phyloP scores from a whole-genome alignment of 1,140 invertebrate species.

The Pogonomyrmex barbatus region DNA sequence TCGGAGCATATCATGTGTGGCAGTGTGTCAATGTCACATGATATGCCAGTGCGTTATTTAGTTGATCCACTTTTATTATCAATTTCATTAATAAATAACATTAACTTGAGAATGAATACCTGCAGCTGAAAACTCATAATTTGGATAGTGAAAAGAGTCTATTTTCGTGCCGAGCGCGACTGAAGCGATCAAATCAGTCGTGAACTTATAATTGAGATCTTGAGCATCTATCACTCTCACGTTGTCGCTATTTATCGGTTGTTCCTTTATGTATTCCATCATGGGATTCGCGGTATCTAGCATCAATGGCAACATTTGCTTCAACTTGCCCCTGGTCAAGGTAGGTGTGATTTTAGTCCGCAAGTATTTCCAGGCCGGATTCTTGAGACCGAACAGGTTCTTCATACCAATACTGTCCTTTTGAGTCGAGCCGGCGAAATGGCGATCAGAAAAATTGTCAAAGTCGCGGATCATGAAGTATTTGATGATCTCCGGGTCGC shows the following conservation, averaged over 20 bases:
- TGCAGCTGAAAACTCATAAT: slow-evolving; percentile 81
- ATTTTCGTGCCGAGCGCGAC: slow-evolving; percentile 86
- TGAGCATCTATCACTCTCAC: slow-evolving; percentile 79
- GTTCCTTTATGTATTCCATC: slow-evolving; percentile 72
- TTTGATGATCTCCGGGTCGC: slow-evolving; percentile 72
- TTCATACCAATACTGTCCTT: slow-evolving; percentile 73
- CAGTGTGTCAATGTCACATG: not conserved
- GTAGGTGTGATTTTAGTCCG: slow-evolving; percentile 45
- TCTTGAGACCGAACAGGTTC: slow-evolving; percentile 74
- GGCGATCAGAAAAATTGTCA: slow-evolving; percentile 84
- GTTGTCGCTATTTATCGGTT: slow-evolving; percentile 46
- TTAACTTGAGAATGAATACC: slow-evolving; percentile 67
- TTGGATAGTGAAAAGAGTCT: slow-evolving; percentile 82
- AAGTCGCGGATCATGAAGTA: slow-evolving; percentile 84
- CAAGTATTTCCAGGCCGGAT: slow-evolving; percentile 78
- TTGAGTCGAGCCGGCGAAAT: slow-evolving; percentile 67
- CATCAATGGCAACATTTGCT: slow-evolving; percentile 85
- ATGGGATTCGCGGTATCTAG: slow-evolving; percentile 79
- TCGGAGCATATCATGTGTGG: not conserved
- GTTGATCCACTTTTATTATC: not conserved
- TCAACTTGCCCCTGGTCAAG: slow-evolving; percentile 81
- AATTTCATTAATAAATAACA: not conserved
- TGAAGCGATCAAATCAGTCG: slow-evolving; percentile 87
- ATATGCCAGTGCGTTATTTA: not conserved
- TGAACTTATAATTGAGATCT: slow-evolving; percentile 84